phyloP scores from a whole-genome alignment of 1,140 invertebrate species.

The Lepidurus arcticus region DNA sequence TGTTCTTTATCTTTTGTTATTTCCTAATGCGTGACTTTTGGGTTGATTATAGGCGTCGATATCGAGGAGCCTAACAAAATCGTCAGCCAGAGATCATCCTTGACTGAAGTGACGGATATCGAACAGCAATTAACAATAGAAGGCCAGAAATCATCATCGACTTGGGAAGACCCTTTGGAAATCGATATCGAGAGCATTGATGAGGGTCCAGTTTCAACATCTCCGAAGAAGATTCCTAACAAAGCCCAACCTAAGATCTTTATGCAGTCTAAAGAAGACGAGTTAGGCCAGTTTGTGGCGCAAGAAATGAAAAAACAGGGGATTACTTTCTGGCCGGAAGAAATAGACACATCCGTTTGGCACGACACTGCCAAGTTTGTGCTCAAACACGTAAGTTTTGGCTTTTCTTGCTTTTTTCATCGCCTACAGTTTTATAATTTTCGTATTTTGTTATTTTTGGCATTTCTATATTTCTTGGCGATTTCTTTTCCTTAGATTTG shows the following conservation, averaged over 20 bases:
- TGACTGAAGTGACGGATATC: neutral
- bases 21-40: neutral
- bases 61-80: neutral
- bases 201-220: neutral
- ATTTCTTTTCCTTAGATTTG: conserved; percentile 6
- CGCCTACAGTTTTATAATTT: too few species aligned
- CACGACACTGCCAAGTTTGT: conserved; percentile 7
- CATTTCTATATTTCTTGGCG: neutral
- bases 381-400: neutral
- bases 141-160: neutral
- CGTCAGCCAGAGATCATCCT: neutral
- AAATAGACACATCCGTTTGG: conserved; percentile 5
- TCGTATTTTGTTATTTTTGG: neutral
- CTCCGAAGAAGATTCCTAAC: neutral
- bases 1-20: neutral
- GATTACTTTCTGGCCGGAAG: conserved; percentile 2
- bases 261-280: conserved; percentile 1
- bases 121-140: conserved; percentile 19
- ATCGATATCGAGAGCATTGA: neutral
- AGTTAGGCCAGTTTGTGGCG: neutral
- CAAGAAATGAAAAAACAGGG: conserved; percentile 2
- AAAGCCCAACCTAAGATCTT: conserved; percentile 2
- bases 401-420: neutral
- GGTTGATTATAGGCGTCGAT: neutral
- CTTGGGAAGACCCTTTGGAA: neutral